phyloP scores from a whole-genome alignment of 2,888 invertebrate species.

The Ernsta delagoae region DNA sequence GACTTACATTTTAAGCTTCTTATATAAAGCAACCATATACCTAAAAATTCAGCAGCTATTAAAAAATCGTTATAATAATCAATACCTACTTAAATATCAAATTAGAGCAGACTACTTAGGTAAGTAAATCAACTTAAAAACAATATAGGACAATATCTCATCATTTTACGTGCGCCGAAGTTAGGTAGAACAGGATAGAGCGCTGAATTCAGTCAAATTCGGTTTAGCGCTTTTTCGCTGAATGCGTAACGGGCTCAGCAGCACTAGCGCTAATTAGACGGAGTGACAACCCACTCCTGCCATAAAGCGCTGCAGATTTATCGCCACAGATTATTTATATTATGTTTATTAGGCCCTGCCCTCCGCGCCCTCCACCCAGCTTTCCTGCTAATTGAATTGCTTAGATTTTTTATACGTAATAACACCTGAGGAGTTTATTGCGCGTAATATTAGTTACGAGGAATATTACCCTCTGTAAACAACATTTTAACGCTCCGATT shows the following conservation, averaged over 20 bases:
- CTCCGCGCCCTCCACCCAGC: constrained; percentile 68
- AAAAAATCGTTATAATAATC: no score
- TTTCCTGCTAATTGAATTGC: constrained; percentile 83
- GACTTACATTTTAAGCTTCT: no score
- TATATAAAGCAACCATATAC: no score
- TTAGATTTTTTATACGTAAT: constrained; percentile 75
- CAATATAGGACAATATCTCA: no score
- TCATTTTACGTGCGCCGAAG: no score
- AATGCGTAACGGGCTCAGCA: constrained; percentile 51
- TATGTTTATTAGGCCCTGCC: constrained; percentile 83
- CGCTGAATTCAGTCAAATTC: constrained; percentile 22
- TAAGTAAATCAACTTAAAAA: no score
- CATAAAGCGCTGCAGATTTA: constrained; percentile 84
- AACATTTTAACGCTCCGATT: constrained; percentile 24
- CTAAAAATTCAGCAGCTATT: no score
- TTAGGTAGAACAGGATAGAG: no score
- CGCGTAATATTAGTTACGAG: constrained; percentile 36
- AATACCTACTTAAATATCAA: no score
- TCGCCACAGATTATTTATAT: constrained; percentile 84
- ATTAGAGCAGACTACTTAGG: neutral
- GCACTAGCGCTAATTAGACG: constrained; percentile 82
- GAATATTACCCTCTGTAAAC: constrained; percentile 42
- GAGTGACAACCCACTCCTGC: constrained; percentile 84
- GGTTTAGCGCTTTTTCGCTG: constrained; percentile 50
- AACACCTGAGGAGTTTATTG: constrained; percentile 68